Evolutionary conservation across 2,888 invertebrate genomes (phyloP), one percentile per base, ranked within the genome.

Genomic region (Caenorhabditis drosophilae): DNA sequence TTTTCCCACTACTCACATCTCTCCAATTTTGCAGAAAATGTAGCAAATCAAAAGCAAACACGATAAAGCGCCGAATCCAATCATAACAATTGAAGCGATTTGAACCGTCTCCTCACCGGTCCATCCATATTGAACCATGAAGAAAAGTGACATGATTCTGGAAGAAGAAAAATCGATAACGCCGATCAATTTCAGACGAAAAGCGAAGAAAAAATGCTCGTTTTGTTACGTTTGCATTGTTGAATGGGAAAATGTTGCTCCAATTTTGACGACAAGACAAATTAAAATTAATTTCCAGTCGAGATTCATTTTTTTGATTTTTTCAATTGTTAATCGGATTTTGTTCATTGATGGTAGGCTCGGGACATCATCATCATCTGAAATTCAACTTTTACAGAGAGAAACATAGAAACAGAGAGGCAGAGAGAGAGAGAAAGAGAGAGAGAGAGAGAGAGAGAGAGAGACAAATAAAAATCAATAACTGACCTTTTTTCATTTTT

Each of bases 81-180:
- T 52, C 61, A 62, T 55, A 20, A 61, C 12, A 20, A 36, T 51
- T n/a, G 67, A 57, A 7, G 50, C 49, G 46, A 53, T 53, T 15
- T 50, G 42, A 20, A 69, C 66, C 4, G 62, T 66, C 27, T 64
- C 62, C 6, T 53, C 49, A 25, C 69, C 64, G 18, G 42, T 56
- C 69, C 58, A 62, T n/a, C 69, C 69, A 31, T 62, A 69, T 42
- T 48, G 63, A n/a, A 60, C 55, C 57, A 64, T 64, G 47, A 59
- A 59, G 12, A 64, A 23, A 18, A 64, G 58, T 12, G 64, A 64
- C 47, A 59, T 58, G 12, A 60, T 56, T 41, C 66, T 66, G 36
- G 23, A 49, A 2, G 7, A 6, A 42, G 22, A 26, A 36, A 4
- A 15, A 36, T 7, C n/a, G 7, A 9, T 31, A 6, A 31, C 6